phyloP scores from a whole-genome alignment of 2,797 vertebrate species.

The Argentina silus region DNA sequence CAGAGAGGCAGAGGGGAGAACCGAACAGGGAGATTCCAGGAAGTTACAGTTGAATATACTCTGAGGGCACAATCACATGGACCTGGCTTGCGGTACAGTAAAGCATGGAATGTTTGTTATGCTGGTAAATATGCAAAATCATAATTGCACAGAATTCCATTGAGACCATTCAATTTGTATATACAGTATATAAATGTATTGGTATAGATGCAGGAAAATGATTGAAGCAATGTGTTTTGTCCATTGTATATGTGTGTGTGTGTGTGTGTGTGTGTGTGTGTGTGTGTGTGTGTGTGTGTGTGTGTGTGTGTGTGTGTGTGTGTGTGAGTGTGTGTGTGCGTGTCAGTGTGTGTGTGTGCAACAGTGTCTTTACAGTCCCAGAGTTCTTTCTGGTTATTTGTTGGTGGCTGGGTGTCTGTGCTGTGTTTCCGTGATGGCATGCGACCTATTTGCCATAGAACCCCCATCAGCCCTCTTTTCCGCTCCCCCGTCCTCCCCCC shows the following conservation, averaged over 20 bases:
- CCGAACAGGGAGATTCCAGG: slow-evolving; percentile 32
- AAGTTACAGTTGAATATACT: no score
- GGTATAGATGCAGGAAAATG: no score
- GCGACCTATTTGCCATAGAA: slow-evolving; percentile 40
- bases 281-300: background rate
- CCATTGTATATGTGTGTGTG: background rate
- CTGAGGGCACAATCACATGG: background rate
- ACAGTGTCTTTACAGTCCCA: background rate
- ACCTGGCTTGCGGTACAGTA: background rate
- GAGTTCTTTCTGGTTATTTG: background rate
- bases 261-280: background rate
- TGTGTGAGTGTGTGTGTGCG: no score
- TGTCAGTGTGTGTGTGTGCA: background rate
- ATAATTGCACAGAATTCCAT: no score
- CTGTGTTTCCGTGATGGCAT: slow-evolving; percentile 29
- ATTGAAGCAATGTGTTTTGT: no score
- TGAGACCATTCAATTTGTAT: no score
- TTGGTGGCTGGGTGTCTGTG: background rate
- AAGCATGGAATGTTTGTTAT: no score
- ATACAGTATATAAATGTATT: no score
- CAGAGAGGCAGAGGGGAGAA: slow-evolving; percentile 37
- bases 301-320: background rate
- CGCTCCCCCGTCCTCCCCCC: slow-evolving; percentile 10
- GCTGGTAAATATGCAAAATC: no score
- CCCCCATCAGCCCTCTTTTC: slow-evolving; percentile 36